Conservation (phyloP, 2,797 vertebrate species). For the Propithecus deckenii region DNA sequence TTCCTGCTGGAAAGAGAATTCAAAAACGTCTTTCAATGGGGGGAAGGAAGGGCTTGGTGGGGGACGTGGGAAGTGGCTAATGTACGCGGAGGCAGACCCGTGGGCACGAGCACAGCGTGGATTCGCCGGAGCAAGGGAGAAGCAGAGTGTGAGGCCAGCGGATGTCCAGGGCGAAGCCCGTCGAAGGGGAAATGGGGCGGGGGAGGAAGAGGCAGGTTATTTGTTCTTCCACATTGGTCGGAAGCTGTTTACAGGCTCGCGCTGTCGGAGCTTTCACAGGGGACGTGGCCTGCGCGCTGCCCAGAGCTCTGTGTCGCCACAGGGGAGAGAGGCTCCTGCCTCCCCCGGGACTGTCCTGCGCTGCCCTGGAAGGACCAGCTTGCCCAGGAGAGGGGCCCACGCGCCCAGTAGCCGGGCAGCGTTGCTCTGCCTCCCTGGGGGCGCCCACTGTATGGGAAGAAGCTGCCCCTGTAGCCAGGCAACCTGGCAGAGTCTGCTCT, state of each 20-base stretch:
- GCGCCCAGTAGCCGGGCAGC: not conserved
- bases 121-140: rapidly evolving
- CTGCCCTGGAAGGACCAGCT: rapidly evolving
- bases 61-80: no score
- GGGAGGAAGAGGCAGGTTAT: not conserved
- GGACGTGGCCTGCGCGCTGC: not conserved
- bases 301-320: rapidly evolving
- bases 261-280: not conserved
- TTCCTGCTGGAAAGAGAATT: conserved; percentile 28
- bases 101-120: rapidly evolving
- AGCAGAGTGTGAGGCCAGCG: rapidly evolving
- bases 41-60: not conserved
- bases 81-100: rapidly evolving
- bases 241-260: not conserved
- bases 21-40: not conserved
- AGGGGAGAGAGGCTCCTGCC: no score
- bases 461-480: rapidly evolving
- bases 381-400: not conserved
- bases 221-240: not conserved
- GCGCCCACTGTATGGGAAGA: not conserved
- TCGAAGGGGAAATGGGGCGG: not conserved
- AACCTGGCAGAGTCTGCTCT: rapidly evolving
- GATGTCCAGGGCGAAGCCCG: no score
- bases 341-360: rapidly evolving
- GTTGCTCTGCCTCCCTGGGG: rapidly evolving